Conservation (phyloP, 2,888 invertebrate species). For the Cryptocheilus praepositus region DNA sequence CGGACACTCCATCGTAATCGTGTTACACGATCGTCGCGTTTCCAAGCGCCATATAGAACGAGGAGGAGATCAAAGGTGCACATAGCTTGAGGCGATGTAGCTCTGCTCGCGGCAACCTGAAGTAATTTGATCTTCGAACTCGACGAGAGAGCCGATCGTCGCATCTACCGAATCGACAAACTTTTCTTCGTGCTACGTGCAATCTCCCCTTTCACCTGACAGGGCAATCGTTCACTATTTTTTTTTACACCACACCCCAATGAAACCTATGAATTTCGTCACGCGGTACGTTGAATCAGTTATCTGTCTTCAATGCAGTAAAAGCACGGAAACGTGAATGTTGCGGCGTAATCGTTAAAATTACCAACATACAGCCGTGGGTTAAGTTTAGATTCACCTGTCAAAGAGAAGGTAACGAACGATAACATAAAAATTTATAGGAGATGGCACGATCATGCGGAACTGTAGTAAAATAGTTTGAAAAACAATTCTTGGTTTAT, state of each 20-base stretch:
- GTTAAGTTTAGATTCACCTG: no score
- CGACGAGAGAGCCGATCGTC: slow-evolving; percentile 34
- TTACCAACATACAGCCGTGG: no score
- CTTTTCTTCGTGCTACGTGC: background rate
- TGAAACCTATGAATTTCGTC: background rate
- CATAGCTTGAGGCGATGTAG: slow-evolving; percentile 43
- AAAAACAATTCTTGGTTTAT: no score
- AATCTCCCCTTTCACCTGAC: background rate
- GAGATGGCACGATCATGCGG: no score
- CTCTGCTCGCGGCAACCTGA: slow-evolving; percentile 50
- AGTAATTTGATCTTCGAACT: slow-evolving; percentile 43
- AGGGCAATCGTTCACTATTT: no score
- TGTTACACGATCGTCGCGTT: slow-evolving; percentile 51
- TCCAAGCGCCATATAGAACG: slow-evolving; percentile 41
- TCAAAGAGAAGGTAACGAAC: no score
- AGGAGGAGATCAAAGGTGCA: slow-evolving; percentile 50
- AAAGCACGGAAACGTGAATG: no score
- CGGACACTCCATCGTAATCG: slow-evolving; percentile 36
- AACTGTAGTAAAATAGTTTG: no score
- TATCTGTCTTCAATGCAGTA: background rate
- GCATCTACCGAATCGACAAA: slow-evolving; percentile 19
- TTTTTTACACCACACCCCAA: no score
- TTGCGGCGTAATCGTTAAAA: no score
- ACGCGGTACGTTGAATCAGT: background rate
- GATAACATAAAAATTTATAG: no score